Percentiles rank a stretch among this genome's conserved stretches.
Conservation (phyloP, 1,140 invertebrate genomes). For the Lepidurus apus region DNA sequence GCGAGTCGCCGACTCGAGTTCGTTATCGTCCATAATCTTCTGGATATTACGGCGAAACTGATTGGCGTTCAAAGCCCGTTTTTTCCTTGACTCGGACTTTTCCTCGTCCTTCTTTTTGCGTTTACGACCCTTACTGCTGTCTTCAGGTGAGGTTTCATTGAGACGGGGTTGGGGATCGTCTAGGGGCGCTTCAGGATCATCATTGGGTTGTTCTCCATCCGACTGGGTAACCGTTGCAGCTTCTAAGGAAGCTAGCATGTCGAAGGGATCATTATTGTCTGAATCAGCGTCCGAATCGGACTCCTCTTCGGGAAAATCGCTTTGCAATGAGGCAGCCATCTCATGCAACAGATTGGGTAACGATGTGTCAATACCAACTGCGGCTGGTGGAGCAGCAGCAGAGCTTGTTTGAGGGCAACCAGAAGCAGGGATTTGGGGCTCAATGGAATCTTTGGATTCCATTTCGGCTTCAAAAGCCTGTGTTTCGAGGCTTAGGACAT, state of each 20-base stretch:
- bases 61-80: conserved; percentile 40
- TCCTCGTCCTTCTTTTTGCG: conserved; percentile 39
- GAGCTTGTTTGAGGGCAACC: not conserved
- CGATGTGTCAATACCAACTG: not conserved
- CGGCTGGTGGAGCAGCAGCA: not conserved
- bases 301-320: conserved; percentile 11
- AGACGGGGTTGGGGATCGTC: not conserved
- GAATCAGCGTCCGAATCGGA: not conserved
- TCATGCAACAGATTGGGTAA: conserved; percentile 11
- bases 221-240: not conserved
- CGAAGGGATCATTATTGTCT: not conserved
- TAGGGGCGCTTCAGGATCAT: not conserved
- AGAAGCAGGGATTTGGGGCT: not conserved
- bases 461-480: not conserved
- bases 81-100: conserved; percentile 36
- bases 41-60: conserved; percentile 73
- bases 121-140: conserved; percentile 31
- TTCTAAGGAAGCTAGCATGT: not conserved
- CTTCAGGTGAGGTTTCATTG: not conserved
- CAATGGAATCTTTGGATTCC: not conserved
- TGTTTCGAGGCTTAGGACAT: not conserved
- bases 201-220: not conserved
- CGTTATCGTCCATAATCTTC: conserved; percentile 86
- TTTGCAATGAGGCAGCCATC: conserved; percentile 2
- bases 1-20: conserved; percentile 85